Evolutionary conservation across 2,888 invertebrate species (phyloP).

Genomic region (Synergus gifuensis): DNA sequence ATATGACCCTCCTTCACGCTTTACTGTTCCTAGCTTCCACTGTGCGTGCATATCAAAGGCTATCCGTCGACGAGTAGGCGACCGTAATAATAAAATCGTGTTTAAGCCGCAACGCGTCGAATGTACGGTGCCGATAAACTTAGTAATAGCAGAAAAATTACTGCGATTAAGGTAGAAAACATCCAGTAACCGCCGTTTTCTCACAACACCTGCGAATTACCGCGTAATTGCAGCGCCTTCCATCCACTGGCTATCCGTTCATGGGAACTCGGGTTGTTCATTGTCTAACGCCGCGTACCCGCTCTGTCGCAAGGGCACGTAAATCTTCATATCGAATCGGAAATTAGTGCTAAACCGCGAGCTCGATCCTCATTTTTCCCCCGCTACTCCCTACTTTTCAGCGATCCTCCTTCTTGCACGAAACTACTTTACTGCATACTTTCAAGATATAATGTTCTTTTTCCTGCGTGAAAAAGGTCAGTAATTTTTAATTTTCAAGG

Average conservation of each 20-base stretch:
- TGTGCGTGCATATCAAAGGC: conserved; percentile 45
- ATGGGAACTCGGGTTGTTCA: conserved; percentile 74
- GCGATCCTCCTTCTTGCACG: conserved; percentile 3
- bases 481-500: too few relatives aligned
- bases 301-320: conserved; percentile 61
- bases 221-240: conserved; percentile 74
- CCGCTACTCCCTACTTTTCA: not conserved
- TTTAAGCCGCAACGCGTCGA: conserved; percentile 56
- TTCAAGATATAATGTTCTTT: not conserved
- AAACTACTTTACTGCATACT: not conserved
- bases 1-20: not conserved
- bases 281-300: conserved; percentile 69
- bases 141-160: conserved; percentile 75
- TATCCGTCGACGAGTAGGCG: conserved; percentile 48
- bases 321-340: conserved; percentile 73
- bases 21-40: conserved; percentile 1
- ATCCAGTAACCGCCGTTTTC: conserved; percentile 74
- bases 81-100: conserved; percentile 57
- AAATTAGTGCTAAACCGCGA: conserved; percentile 65
- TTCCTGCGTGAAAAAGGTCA: too few relatives aligned
- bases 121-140: conserved; percentile 63
- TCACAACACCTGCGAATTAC: conserved; percentile 76
- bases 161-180: conserved; percentile 75
- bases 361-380: conserved; percentile 7
- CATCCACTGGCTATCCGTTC: conserved; percentile 68